Base-by-base conservation (phyloP, 2,888 invertebrate species). In the Callimorpha dominula region DNA sequence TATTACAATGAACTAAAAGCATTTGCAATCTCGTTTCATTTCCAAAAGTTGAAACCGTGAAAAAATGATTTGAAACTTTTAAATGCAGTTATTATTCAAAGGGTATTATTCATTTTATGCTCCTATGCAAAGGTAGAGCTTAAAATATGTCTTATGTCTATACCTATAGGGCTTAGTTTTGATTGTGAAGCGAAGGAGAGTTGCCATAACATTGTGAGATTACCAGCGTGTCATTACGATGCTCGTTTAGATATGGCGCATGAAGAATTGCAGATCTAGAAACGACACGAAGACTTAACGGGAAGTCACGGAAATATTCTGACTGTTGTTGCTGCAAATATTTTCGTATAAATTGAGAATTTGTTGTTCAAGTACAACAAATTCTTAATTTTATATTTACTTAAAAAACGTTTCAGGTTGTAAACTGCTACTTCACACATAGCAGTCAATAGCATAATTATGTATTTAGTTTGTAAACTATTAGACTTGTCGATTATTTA, bases 201-300 rank as follows among this genome's bases (percentile, higher is more conserved):
- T 78, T 81, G 87, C 85, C 86, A 88, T 88, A 91, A 90, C 90
- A 91, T 87, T 87, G 89, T 87, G 90, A 95, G 95, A 94, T 95
- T 94, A 94, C 94, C 89, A 89, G 88, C 88, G 78, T 92, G 94
- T 94, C 94, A 92, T 94, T 95, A 93, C 91, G 94, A 95, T 95
- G 88, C 93, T 94, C 95, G 94, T 95, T 95, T 94, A 95, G 95
- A 95, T 95, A 95, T 75, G 91, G 87, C 87, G 85, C 90, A 93
- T 94, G 94, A 95, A 89, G 94, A 89, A 95, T 95, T 93, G 94
- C 91, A 93, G 91, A 92, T 94, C 93, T 92, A 88, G 90, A 89
- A 88, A 87, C 79, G 88, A 88, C 85, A 87, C 84, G 87, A 83
- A 88, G 88, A 87, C 88, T 90, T 88, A 88, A 81, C 86, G 84